These are phyloP conservation scores for Pipistrellus pipistrellus DNA, from an alignment of 2,797 vertebrate genomes.

Conservation along the genomic window DNA sequence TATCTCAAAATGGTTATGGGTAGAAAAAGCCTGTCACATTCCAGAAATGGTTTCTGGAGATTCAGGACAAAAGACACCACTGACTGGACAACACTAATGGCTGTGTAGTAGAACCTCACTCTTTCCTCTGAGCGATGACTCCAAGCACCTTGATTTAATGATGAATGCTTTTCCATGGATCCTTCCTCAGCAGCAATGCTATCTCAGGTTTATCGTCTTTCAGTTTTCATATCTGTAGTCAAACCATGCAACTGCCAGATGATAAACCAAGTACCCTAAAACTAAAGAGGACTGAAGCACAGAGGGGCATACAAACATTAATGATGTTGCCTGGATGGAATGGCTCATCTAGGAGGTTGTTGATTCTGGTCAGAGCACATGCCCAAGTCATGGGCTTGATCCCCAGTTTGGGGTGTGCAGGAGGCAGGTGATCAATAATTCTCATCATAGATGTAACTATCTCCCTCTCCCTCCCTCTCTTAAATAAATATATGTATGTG, in stretches of 20 bases:
- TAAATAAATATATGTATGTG: no score
- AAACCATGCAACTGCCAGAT: neutral
- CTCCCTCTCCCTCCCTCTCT: no score
- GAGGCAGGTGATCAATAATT: no score
- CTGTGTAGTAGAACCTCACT: neutral
- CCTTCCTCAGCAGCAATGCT: neutral
- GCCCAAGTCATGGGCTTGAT: no score
- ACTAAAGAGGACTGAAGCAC: neutral
- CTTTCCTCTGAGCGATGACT: neutral
- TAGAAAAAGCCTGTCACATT: neutral
- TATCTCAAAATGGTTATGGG: neutral
- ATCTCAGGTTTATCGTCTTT: neutral
- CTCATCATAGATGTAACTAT: no score
- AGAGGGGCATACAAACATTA: neutral
- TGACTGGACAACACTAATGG: rapidly evolving
- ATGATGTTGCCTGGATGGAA: no score
- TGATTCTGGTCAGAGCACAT: no score
- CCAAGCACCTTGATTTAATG: neutral
- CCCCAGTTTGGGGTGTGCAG: no score
- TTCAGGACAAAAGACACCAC: neutral
- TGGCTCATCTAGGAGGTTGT: no score
- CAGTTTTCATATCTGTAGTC: neutral
- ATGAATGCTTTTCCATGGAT: neutral
- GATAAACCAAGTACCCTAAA: neutral
- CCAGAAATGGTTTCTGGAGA: neutral